phyloP scores from a whole-genome alignment of 1,140 invertebrate species.

The Drosophila sucinea region DNA sequence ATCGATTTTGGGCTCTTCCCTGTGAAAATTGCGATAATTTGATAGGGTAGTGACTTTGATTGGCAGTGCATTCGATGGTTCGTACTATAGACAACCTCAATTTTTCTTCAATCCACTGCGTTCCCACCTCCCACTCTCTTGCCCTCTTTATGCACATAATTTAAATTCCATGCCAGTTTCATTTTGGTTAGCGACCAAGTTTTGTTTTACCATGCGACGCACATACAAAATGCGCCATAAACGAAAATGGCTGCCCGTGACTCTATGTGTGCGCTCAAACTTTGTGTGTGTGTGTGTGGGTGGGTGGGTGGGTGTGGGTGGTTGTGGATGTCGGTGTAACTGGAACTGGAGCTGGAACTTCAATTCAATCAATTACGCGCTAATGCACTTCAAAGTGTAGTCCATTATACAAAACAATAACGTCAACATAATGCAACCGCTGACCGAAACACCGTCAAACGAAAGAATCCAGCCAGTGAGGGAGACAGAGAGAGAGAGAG shows the following conservation, averaged over 20 bases:
- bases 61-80: constrained; percentile 4
- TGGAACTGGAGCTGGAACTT: constrained; percentile 48
- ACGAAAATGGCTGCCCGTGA: constrained; percentile 56
- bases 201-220: constrained; percentile 55
- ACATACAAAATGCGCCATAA: constrained; percentile 52
- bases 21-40: not conserved
- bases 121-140: not conserved
- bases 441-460: constrained; percentile 26
- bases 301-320: constrained; percentile 10
- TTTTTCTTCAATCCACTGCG: not conserved
- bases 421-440: constrained; percentile 22
- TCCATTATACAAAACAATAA: constrained; percentile 55
- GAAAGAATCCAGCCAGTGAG: constrained; percentile 14
- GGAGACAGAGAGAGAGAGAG: not conserved
- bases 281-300: constrained; percentile 5
- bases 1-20: not conserved
- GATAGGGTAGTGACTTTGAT: not conserved
- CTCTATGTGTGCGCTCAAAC: not conserved
- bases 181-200: constrained; percentile 44
- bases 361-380: constrained; percentile 69
- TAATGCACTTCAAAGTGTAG: constrained; percentile 57
- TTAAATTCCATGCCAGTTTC: constrained; percentile 64
- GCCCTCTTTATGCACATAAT: constrained; percentile 30
- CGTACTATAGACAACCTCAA: constrained; percentile 7
- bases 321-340: constrained; percentile 1